These are phyloP conservation scores for Sterrhoptilus dennistouni DNA, from an alignment of 2,113 vertebrate genomes.

Conservation along the genomic window DNA sequence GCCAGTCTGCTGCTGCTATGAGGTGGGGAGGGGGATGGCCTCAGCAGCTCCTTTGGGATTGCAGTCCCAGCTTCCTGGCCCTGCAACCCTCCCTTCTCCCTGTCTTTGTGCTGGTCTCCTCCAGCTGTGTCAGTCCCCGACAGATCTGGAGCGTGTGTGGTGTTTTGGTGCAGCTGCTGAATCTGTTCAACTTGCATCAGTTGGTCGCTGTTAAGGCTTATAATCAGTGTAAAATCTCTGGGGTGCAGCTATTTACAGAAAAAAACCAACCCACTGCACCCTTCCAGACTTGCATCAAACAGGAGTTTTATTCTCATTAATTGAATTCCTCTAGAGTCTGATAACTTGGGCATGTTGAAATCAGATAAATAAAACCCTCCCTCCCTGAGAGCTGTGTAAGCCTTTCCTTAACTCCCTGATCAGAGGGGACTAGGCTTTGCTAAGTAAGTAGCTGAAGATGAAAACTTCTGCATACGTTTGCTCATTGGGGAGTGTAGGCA, in stretches of 20 bases:
- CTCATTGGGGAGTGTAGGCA: neutral
- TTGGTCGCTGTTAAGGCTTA: neutral
- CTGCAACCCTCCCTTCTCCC: neutral
- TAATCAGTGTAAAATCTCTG: conserved; percentile 46
- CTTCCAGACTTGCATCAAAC: conserved; percentile 55
- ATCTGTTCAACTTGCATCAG: neutral
- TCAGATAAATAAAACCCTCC: conserved; percentile 61
- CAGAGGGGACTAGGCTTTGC: conserved; percentile 27
- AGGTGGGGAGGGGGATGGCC: neutral
- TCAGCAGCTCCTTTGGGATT: neutral
- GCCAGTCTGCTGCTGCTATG: neutral
- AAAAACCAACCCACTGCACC: neutral
- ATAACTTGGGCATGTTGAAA: conserved; percentile 54
- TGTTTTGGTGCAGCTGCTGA: neutral
- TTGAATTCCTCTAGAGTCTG: conserved; percentile 60
- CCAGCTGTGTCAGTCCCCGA: neutral
- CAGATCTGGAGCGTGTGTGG: neutral
- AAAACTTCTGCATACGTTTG: conserved; percentile 8
- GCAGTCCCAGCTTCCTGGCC: neutral
- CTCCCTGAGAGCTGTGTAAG: conserved; percentile 38
- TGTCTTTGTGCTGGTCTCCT: neutral
- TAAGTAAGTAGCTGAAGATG: conserved; percentile 28
- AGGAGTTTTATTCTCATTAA: conserved; percentile 59
- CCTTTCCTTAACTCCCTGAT: conserved; percentile 49
- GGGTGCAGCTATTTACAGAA: conserved; percentile 41